A percentile compares a stretch with the other conserved stretches of the same genome.
phyloP scores from a whole-genome alignment of 2,888 invertebrate species.

The Spicauda simplicius region DNA sequence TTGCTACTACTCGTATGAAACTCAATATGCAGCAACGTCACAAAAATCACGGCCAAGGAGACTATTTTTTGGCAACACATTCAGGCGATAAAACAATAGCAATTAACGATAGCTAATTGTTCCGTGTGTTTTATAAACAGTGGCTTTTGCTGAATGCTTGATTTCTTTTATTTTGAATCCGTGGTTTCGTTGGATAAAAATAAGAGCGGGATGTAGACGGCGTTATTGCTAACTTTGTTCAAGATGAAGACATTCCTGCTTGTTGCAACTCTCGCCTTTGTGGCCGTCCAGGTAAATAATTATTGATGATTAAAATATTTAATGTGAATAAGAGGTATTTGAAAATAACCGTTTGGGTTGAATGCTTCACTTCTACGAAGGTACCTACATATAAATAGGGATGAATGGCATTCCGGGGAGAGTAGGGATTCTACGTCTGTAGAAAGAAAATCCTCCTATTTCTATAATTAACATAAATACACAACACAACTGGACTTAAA shows the following conservation, averaged over 20 bases:
- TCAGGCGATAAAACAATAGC: constrained; percentile 3
- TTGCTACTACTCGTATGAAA: no score
- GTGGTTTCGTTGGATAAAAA: neutral
- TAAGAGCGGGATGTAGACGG: neutral
- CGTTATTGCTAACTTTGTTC: neutral
- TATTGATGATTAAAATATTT: no score
- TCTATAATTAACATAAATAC: no score
- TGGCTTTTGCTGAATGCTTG: neutral
- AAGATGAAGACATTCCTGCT: constrained; percentile 66
- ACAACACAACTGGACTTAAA: no score
- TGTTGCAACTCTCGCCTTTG: constrained; percentile 64
- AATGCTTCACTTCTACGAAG: no score
- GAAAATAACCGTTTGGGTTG: no score
- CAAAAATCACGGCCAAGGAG: neutral
- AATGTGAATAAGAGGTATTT: no score
- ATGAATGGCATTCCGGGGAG: no score
- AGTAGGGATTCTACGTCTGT: no score
- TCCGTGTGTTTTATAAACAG: constrained; percentile 39
- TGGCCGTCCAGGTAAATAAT: constrained; percentile 51
- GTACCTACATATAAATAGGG: no score
- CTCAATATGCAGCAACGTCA: neutral
- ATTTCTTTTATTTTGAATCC: neutral
- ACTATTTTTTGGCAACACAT: neutral
- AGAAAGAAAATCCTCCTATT: no score
- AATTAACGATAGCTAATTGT: constrained; percentile 49